Evolutionary conservation across 2,113 vertebrate genomes (phyloP), one percentile per base, ranked within the genome.

Genomic region (Leuciscus idus): DNA sequence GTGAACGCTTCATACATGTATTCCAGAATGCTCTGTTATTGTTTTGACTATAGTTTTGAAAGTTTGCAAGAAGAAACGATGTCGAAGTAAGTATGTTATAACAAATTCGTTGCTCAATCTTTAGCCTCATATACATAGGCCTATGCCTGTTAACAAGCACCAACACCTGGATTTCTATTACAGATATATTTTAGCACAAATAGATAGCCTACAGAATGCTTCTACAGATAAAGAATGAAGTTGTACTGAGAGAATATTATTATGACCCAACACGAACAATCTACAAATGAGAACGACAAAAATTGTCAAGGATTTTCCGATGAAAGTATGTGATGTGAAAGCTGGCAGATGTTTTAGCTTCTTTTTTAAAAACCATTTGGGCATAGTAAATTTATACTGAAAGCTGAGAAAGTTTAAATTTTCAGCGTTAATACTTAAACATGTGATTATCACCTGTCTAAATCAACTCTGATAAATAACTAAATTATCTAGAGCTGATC

Each of bases 41-140:
- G 64, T 50, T 46, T 46, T 77, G 80, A 89, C 4, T 75, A 48
- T 72, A 17, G 55, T 57, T 74, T 70, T 66, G 30, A 62, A 85
- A 43, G 21, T 64, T 43, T 30, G 1, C 23, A 46, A 39, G 28
- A 55, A 8, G 64, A 9, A 55, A 46, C 23, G 4, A 26, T 7
- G 66, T 1, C 4, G 36, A 13, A n/a, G 64, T 48, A 39, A 39
- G 68, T 52, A 33, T 68, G 30, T 36, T 68, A 19, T 33, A 72
- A 21, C 8, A 10, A 23, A 39, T 39, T 23, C 8, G 9, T 70
- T 39, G 9, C 33, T 70, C 17, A 9, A 33, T 36, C 5, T 64
- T 64, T 66, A 30, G 6, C 59, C 26, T 11, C n/a, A 28, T 62
- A 28, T 62, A 26, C 12, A 43, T 43, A 43, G 39, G 23, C n/a